A percentile compares a stretch with the other conserved stretches of the same genome.
Evolutionary conservation across 2,797 vertebrate species (phyloP).

Genomic region (Poeciliopsis turneri): DNA sequence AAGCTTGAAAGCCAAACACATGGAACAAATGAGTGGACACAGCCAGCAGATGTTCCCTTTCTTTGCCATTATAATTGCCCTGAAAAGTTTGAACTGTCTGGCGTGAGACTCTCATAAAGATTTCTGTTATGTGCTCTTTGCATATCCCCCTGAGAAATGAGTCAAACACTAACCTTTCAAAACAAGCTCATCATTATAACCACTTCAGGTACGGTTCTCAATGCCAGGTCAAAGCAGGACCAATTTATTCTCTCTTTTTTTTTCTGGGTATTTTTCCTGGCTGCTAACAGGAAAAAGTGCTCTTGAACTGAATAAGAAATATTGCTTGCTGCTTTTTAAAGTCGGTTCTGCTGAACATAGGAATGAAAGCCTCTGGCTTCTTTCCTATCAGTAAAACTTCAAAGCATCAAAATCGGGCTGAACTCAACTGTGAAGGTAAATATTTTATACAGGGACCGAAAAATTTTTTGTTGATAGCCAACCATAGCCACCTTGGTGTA

Average conservation of each 20-base stretch:
- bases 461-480: background rate
- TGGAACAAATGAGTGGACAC: slow-evolving; percentile 52
- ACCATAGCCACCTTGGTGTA: background rate
- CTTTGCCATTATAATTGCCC: slow-evolving; percentile 36
- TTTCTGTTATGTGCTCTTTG: slow-evolving; percentile 47
- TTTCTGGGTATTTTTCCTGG: slow-evolving; percentile 48
- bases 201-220: slow-evolving; percentile 32
- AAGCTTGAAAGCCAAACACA: slow-evolving; percentile 49
- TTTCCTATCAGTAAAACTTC: slow-evolving; percentile 12
- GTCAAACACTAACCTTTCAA: slow-evolving; percentile 38
- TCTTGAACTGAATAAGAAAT: slow-evolving; percentile 20
- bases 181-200: slow-evolving; percentile 40
- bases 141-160: slow-evolving; percentile 42
- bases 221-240: slow-evolving; percentile 31
- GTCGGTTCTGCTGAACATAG: slow-evolving; percentile 21
- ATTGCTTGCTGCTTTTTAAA: slow-evolving; percentile 15
- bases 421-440: slow-evolving; percentile 23
- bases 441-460: background rate
- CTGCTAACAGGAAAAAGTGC: slow-evolving; percentile 18
- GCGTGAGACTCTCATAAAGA: slow-evolving; percentile 42
- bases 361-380: slow-evolving; percentile 9
- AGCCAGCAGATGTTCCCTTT: slow-evolving; percentile 48
- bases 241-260: slow-evolving; percentile 17
- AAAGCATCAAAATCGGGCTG: slow-evolving; percentile 15
- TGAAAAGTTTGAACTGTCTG: slow-evolving; percentile 14